Evolutionary conservation across 2,888 invertebrate genomes (phyloP).

Genomic region (Apodemia hepburni): DNA sequence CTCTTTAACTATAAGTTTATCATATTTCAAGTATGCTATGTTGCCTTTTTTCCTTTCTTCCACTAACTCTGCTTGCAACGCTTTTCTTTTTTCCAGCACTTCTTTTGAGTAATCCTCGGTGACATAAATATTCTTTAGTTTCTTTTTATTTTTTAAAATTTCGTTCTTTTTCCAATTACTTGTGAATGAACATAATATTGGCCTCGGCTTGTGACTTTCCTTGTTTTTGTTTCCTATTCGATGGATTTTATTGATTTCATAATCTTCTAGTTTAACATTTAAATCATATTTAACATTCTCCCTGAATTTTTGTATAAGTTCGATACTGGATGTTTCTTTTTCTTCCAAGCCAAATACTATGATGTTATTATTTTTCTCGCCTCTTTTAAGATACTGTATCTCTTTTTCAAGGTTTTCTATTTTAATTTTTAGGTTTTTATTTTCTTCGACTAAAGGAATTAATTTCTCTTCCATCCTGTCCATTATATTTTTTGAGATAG

Average conservation of each 20-base stretch:
- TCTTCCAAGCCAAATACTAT: background rate
- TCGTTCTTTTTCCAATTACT: background rate
- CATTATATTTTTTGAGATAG: background rate
- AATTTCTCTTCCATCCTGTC: slow-evolving; percentile 1
- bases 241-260: background rate
- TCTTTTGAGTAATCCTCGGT: background rate
- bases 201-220: background rate
- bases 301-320: slow-evolving; percentile 6
- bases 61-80: background rate
- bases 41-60: background rate
- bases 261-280: background rate
- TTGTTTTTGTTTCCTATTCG: background rate
- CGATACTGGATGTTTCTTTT: background rate
- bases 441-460: too few relatives aligned
- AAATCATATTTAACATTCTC: background rate
- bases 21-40: background rate
- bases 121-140: background rate
- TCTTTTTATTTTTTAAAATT: background rate
- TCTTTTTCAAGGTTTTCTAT: slow-evolving; percentile 13
- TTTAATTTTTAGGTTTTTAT: background rate
- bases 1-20: slow-evolving; percentile 2
- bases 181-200: background rate
- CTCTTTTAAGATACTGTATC: slow-evolving; percentile 1
- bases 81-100: background rate
- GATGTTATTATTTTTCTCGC: slow-evolving; percentile 2